Evolutionary conservation across 53 echinoderm and acorn worm species (phyloP).

Genomic region (Temnopleurus reevesii): DNA sequence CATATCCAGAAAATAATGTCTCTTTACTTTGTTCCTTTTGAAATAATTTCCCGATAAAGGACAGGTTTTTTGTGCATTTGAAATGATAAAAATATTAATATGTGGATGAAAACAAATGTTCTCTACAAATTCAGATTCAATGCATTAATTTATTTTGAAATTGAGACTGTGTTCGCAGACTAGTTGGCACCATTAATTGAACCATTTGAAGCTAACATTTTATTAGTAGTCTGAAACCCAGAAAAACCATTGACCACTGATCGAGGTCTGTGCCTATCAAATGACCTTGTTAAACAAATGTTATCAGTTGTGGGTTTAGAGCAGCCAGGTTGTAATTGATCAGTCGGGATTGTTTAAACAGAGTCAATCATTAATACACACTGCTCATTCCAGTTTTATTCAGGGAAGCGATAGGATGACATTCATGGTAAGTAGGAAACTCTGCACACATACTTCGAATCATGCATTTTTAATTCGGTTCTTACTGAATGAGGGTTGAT

Average conservation of each 20-base stretch:
- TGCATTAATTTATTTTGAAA: no score
- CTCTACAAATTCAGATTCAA: no score
- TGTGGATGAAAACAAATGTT: no score
- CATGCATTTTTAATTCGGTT: no score
- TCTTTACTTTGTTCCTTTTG: no score
- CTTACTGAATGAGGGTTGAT: no score
- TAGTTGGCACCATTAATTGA: neutral
- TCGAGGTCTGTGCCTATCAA: neutral
- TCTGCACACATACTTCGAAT: no score
- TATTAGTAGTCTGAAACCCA: neutral
- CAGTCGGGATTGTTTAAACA: conserved; percentile 23
- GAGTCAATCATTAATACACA: conserved; percentile 27
- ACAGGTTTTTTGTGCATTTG: no score
- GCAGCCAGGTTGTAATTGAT: conserved; percentile 6
- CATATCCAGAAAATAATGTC: no score
- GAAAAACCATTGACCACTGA: neutral
- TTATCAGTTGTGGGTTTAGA: conserved; percentile 2
- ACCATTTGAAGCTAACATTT: neutral
- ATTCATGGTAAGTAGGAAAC: neutral
- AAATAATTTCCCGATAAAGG: no score
- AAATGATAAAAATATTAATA: no score
- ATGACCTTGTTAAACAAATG: conserved; percentile 37
- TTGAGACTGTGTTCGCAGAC: no score
- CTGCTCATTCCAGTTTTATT: neutral
- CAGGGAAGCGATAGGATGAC: neutral